These are phyloP conservation scores for Pammene fasciana DNA, from an alignment of 2,888 invertebrate genomes.

Conservation along the genomic window DNA sequence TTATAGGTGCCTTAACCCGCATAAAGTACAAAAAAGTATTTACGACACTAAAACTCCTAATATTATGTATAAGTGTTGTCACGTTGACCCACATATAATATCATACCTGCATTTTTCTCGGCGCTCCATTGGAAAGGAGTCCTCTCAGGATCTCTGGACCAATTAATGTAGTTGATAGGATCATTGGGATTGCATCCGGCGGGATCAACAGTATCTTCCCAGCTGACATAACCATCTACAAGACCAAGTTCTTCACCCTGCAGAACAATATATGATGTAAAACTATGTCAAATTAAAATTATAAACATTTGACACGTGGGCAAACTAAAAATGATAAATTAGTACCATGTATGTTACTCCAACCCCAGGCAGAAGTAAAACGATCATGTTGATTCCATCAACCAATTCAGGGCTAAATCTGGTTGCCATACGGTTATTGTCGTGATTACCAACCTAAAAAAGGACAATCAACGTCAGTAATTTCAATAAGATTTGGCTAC, in stretches of 20 bases:
- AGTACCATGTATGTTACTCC: conserved; percentile 86
- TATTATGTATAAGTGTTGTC: no score
- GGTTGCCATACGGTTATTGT: conserved; percentile 84
- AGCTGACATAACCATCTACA: conserved; percentile 86
- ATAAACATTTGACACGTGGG: background rate
- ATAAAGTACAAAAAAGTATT: no score
- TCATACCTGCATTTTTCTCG: conserved; percentile 77
- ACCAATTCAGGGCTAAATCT: conserved; percentile 85
- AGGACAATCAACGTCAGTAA: background rate
- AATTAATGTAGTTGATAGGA: conserved; percentile 81
- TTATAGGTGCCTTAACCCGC: no score
- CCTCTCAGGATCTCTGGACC: conserved; percentile 86
- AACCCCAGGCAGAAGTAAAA: conserved; percentile 89
- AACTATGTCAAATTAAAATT: background rate
- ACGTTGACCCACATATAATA: background rate
- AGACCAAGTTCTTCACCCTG: conserved; percentile 94
- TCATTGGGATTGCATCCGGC: conserved; percentile 87
- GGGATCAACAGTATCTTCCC: conserved; percentile 87
- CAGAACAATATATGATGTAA: background rate
- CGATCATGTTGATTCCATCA: conserved; percentile 88
- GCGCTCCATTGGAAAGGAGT: conserved; percentile 87
- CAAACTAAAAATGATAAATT: background rate
- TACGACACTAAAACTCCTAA: no score
- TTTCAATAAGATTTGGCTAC: background rate
- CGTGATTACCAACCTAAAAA: conserved; percentile 87